Conservation (phyloP, 2,797 vertebrate species). For the Paguma larvata region DNA sequence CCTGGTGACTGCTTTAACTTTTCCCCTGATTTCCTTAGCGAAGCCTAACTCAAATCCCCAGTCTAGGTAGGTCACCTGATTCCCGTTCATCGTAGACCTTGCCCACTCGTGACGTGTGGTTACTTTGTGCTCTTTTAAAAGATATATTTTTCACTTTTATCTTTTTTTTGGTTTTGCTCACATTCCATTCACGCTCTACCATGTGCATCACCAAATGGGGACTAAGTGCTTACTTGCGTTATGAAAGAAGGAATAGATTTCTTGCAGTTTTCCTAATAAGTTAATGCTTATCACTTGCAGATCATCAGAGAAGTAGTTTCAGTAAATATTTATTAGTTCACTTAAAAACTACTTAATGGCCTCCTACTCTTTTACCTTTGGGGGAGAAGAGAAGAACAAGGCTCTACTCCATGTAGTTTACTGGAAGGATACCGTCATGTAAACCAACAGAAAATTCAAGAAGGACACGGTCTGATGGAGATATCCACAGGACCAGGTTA, state of each 20-base stretch:
- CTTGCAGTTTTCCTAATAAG: not conserved
- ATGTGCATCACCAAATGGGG: not conserved
- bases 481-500: too few relatives aligned
- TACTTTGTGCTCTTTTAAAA: not conserved
- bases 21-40: not conserved
- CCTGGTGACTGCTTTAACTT: not conserved
- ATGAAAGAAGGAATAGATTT: not conserved
- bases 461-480: not conserved
- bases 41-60: not conserved
- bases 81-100: not conserved
- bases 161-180: not conserved
- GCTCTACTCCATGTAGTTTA: not conserved
- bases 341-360: not conserved
- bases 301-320: not conserved
- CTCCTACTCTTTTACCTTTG: not conserved
- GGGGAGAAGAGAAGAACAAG: not conserved
- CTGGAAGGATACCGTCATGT: not conserved
- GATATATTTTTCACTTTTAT: not conserved
- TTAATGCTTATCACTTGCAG: not conserved
- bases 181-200: not conserved
- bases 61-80: not conserved
- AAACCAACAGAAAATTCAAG: not conserved
- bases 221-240: not conserved
- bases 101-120: not conserved
- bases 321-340: not conserved